Evolutionary conservation across 2,797 vertebrate genomes (phyloP).

Genomic region (Sciurus vulgaris): DNA sequence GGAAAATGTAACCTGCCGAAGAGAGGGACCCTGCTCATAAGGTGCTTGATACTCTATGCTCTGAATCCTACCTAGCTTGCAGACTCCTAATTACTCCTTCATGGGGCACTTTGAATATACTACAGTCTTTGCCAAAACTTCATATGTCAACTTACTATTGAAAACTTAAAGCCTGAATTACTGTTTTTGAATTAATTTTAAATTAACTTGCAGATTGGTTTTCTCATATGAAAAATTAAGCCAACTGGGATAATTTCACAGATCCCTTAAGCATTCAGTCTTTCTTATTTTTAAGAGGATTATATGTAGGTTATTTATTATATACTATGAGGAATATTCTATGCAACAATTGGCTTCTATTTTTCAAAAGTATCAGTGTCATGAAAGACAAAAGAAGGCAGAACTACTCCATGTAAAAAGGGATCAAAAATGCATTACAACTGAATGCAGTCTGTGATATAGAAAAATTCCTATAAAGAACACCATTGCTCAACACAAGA

Average conservation of each 20-base stretch:
- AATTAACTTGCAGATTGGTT: constrained; percentile 13
- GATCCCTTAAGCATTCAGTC: background rate
- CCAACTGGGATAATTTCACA: constrained; percentile 10
- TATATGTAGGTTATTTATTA: background rate
- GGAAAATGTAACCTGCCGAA: background rate
- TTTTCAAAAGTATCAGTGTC: constrained; percentile 23
- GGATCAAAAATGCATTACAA: background rate
- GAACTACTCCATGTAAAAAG: background rate
- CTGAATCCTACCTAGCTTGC: background rate
- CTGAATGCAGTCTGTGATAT: background rate
- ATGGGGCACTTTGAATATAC: background rate
- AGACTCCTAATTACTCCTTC: background rate
- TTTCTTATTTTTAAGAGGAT: constrained; percentile 29
- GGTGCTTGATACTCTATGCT: too few species aligned
- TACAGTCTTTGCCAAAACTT: background rate
- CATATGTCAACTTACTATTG: background rate
- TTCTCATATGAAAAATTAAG: constrained; percentile 51
- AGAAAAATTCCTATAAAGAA: background rate
- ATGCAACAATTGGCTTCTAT: background rate
- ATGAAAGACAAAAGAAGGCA: constrained; percentile 48
- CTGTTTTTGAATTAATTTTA: constrained; percentile 44
- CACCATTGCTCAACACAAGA: background rate
- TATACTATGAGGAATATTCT: background rate
- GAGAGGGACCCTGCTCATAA: background rate
- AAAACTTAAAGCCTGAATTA: constrained; percentile 19